Evolutionary conservation across 2,888 invertebrate species (phyloP), one percentile per base, ranked within the genome.

Genomic region (Netelia virgata): DNA sequence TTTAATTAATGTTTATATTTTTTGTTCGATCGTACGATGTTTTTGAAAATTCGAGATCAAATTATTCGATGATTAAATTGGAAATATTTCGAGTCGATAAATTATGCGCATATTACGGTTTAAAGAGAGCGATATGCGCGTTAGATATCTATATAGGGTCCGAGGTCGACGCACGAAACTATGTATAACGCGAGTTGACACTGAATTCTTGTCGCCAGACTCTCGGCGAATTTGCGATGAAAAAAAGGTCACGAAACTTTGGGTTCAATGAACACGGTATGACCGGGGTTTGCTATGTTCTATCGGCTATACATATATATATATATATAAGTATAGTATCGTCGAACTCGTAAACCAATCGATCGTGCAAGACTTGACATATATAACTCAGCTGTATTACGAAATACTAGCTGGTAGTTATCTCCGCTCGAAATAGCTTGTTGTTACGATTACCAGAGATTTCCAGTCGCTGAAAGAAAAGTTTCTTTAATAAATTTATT

Each of bases 241-340:
- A 41, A 76, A 76, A 79, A 80, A 83, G 80, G 70, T 83, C 80
- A 55, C 50, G 66, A 41, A 76, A 69, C 75, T 53, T 83, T 53
- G 68, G 53, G 83, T 80, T 80, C 83, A 66, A 76, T 57, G 75
- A 64, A 70, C 81, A 82, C 66, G 14, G 36, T 18, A 14, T 36
- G 5, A 10, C 16, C 18, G 10, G n/a, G 57, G 55, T 47, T 66
- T 8, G 59, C 23, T 55, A n/a, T 14, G 11, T 41, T 28, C 28
- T 47, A 23, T 23, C 43, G n/a, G 55, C 16, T 9, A 55, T 55
- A 55, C 1, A 16, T 55, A 9, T 1, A 55, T 18, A n/a, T 3
- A 53, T 57, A 18, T 18, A 9, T 50, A 50, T 50, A 50, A 20
- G 53, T 68, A 50, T 68, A 66, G 18, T 47, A 47, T 11, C n/a